Base-by-base conservation (phyloP, 2,888 invertebrate species). In the Ernsta delagoae region DNA sequence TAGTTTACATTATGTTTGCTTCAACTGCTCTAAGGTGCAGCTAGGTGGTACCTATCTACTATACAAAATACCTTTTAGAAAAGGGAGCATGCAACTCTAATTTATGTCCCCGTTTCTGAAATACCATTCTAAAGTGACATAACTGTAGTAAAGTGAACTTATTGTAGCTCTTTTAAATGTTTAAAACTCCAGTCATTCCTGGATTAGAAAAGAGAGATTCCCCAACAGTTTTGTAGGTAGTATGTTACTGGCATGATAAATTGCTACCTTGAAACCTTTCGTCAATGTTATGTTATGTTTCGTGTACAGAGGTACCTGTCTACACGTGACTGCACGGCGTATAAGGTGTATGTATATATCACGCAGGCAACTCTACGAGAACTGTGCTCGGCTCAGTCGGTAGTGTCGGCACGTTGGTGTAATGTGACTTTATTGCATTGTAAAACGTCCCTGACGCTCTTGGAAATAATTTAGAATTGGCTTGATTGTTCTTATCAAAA, bases 371-470 rank as follows among this genome's bases (percentile, higher is more conserved):
- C 63, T 48, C 45, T 61, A 61, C 61, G 24, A 24, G 53, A 16
- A 31, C 53, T 8, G 16, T 31, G 31, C 31, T 31, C 31, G 31
- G 31, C 31, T 31, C 31, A 31, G 31, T 31, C 31, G 31, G 16
- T 1, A 16, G 16, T 16, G 8, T 53, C 53, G 11, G 41, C 63
- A 63, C 63, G 63, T 63, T 63, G 63, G 31, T 43, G 63, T 54
- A 63, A 63, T 63, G 54, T 63, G 63, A 63, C 41, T 53, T 53
- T 39, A 64, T 48, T 70, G 16, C 12, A 63, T 63, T 62, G 12
- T 41, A 31, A 48, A 68, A 59, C 50, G 34, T 53, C 39, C 6
- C 1, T 48, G 39, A 45, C 59, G 39, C 34, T 65, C 31, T 65
- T 31, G 24, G 53, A 53, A 53, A 53, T 53, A 50, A 48, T 48